Base-by-base conservation (phyloP, 1,140 invertebrate species). In the Acromyrmex charruanus region DNA sequence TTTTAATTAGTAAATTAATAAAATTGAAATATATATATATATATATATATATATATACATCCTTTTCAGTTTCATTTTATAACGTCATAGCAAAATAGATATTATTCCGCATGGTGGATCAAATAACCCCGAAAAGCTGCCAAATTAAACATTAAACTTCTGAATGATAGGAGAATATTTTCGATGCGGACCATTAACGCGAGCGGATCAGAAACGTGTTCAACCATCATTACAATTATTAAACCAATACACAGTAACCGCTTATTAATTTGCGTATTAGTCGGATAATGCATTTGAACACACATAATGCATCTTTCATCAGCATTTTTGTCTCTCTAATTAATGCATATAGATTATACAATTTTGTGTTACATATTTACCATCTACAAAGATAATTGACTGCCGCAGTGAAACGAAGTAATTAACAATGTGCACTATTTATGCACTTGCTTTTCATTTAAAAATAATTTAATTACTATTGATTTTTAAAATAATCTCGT, bases 301-400 rank as follows among this genome's bases (percentile, higher is more conserved):
- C 72, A 75, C 44, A 61, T 61, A 55, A 84, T 84, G 69, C 58
- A 84, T 84, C 69, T 84, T 84, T 84, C 69, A 84, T 74, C 80
- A 35, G 18, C n/a, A 84, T 75, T 84, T 84, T 84, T 84, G 44
- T 84, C 80, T 75, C 69, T 84, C 69, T 75, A 84, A 84, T 84
- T 82, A 75, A 61, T 44, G 69, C 80, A 61, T 61, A 16, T 58
- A 71, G 31, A 74, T 84, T 84, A 74, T 21, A 44, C 35, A 74
- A 84, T 75, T 74, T 44, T 21, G 35, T 16, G 12, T 71, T 44
- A 59, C 14, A 71, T 44, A 31, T 69, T 71, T 39, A 31, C 16
- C 6, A 14, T n/a, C 7, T 51, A 25, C 25, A 14, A 35, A 84
- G 44, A 63, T 74, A 69, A 80, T 53, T 69, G 69, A 61, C 55